These are phyloP conservation scores for Parnassius glacialis DNA, from an alignment of 2,888 invertebrate genomes.

Conservation along the genomic window DNA sequence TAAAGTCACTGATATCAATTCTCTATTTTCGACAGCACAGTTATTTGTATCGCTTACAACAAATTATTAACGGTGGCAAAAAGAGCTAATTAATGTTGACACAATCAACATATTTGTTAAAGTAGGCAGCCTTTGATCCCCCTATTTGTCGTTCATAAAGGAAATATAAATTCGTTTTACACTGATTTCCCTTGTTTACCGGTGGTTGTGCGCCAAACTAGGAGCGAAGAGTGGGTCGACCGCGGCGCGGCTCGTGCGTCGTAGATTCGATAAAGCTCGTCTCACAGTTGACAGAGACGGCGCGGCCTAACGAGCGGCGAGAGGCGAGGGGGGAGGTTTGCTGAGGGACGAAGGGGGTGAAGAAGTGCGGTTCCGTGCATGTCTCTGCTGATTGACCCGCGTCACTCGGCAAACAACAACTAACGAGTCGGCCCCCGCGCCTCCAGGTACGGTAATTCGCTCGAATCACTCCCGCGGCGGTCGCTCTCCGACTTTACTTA, in stretches of 20 bases:
- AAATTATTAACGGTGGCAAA: neutral
- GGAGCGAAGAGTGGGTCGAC: slow-evolving; percentile 73
- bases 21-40: slow-evolving; percentile 1
- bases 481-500: slow-evolving; percentile 64
- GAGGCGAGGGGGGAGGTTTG: slow-evolving; percentile 37
- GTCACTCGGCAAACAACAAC: slow-evolving; percentile 81
- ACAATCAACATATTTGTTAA: slow-evolving; percentile 25
- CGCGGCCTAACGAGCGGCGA: slow-evolving; percentile 70
- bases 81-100: slow-evolving; percentile 27
- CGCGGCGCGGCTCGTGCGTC: slow-evolving; percentile 77
- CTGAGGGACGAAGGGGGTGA: slow-evolving; percentile 52
- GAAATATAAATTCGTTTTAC: slow-evolving; percentile 67
- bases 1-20: slow-evolving; percentile 29
- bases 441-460: slow-evolving; percentile 70
- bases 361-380: slow-evolving; percentile 81
- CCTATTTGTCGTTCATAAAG: slow-evolving; percentile 58
- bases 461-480: slow-evolving; percentile 71
- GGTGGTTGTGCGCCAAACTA: slow-evolving; percentile 72
- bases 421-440: slow-evolving; percentile 78
- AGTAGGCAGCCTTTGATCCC: slow-evolving; percentile 34
- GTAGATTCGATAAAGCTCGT: slow-evolving; percentile 80
- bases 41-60: slow-evolving; percentile 13
- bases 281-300: slow-evolving; percentile 79
- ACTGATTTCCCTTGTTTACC: slow-evolving; percentile 77
- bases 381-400: slow-evolving; percentile 81